Evolutionary conservation across 2,797 vertebrate genomes (phyloP).

Genomic region (Sciaenops ocellatus): DNA sequence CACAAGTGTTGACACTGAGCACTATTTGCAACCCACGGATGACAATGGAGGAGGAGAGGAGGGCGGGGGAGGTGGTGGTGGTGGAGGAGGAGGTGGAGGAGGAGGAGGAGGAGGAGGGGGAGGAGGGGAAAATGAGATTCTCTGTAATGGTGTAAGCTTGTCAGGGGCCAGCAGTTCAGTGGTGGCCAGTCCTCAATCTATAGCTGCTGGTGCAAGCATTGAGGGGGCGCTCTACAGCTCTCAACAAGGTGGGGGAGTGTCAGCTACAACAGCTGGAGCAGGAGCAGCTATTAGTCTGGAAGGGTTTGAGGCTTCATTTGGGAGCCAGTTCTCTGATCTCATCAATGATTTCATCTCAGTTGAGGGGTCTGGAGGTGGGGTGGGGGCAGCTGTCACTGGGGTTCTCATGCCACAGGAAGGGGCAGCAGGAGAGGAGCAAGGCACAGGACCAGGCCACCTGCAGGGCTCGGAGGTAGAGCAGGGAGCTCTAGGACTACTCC

Average conservation of each 20-base stretch:
- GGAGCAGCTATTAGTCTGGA: slow-evolving; percentile 92
- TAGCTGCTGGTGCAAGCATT: slow-evolving; percentile 88
- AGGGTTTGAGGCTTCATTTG: slow-evolving; percentile 98
- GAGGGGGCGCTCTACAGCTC: slow-evolving; percentile 93
- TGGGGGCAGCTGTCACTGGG: slow-evolving; percentile 78
- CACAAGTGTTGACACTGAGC: slow-evolving; percentile 85
- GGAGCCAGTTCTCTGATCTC: slow-evolving; percentile 99
- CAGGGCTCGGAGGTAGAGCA: slow-evolving; percentile 92
- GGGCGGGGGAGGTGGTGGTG: slow-evolving; percentile 46
- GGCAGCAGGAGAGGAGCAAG: slow-evolving; percentile 86
- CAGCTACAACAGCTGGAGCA: slow-evolving; percentile 57
- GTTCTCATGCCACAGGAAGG: slow-evolving; percentile 89
- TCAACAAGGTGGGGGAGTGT: slow-evolving; percentile 84
- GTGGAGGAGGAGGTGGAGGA: slow-evolving; percentile 47
- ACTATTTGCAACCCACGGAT: slow-evolving; percentile 89
- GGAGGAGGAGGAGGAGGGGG: slow-evolving; percentile 62
- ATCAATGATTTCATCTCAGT: slow-evolving; percentile 99
- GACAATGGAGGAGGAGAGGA: slow-evolving; percentile 72
- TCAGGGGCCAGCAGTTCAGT: slow-evolving; percentile 72
- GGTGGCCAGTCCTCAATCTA: slow-evolving; percentile 85
- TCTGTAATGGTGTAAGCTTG: slow-evolving; percentile 83
- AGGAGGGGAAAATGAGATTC: slow-evolving; percentile 73
- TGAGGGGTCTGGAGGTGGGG: slow-evolving; percentile 88
- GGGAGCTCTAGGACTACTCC: slow-evolving; percentile 92
- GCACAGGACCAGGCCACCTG: slow-evolving; percentile 89